Evolutionary conservation across 2,113 vertebrate species (phyloP), one percentile per base, ranked within the genome.

Genomic region (Cynopterus brachyotis): DNA sequence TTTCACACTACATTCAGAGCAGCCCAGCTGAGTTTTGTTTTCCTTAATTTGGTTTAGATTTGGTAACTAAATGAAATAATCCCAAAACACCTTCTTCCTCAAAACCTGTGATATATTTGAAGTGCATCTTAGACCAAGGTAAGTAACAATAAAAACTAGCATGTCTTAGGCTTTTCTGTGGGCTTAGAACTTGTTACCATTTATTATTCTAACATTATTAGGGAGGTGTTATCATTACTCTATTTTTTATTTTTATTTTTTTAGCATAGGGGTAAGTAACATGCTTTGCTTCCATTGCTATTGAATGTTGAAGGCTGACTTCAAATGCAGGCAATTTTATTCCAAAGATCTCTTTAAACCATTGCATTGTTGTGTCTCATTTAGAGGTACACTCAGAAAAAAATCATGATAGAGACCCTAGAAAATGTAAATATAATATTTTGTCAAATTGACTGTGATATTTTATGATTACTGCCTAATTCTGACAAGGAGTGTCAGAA

Each of bases 161-260:
- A 73, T 55, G 79, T n/a, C 55, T 57, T 19, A 40, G 12, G 6
- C 19, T 8, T 90, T 57, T 78, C 28, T 73, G 35, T 26, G 22
- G 3, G 24, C 3, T 66, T 17, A 73, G 40, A 66, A 19, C 22
- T 59, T 69, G 40, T 7, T 37, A 53, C 12, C 85, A 50, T 73
- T 57, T 75, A 12, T 81, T 70, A n/a, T 32, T 83, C 5, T 22
- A 53, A 47, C 45, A 42, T 28, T 28, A 35, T 11, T 26, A 82
- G 64, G 9, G 86, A 67, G 40, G 19, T 20, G 37, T 47, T n/a
- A 9, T 45, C 45, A 55, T n/a, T 26, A 59, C 8, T 37, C 30
- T 64, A 70, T 16, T 80, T 92, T 90, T 86, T 69, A 19, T 84
- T 92, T 90, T 86, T 69, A 84, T 69, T 24, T 84, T 92, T 90